Evolutionary conservation across 2,888 invertebrate genomes (phyloP).

Genomic region (Chymomyza amoena): DNA sequence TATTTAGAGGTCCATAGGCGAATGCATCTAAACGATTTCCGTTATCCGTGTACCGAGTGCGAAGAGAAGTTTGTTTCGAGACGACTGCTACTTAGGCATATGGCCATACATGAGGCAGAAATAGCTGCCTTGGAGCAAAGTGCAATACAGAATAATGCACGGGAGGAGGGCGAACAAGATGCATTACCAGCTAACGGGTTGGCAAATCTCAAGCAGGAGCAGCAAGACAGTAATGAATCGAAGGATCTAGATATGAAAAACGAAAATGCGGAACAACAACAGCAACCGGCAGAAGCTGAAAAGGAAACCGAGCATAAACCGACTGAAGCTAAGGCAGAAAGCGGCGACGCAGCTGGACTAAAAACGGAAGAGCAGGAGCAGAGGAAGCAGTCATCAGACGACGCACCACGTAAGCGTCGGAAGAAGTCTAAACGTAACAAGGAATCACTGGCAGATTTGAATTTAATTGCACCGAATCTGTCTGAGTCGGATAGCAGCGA

Average conservation of each 20-base stretch:
- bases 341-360: not conserved
- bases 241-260: not conserved
- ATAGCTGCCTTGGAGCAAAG: not conserved
- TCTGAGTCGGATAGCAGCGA: constrained; percentile 91
- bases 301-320: constrained; percentile 16
- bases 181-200: not conserved
- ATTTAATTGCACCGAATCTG: constrained; percentile 89
- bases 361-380: not conserved
- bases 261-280: not conserved
- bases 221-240: constrained; percentile 3
- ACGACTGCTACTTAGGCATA: constrained; percentile 87
- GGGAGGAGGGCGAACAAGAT: constrained; percentile 12
- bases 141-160: not conserved
- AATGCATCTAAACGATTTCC: constrained; percentile 85
- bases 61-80: constrained; percentile 89
- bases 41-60: constrained; percentile 88
- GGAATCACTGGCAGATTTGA: constrained; percentile 81
- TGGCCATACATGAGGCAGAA: constrained; percentile 80
- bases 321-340: constrained; percentile 5
- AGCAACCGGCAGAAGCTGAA: constrained; percentile 1
- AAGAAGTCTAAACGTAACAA: constrained; percentile 76
- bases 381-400: constrained; percentile 25
- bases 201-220: constrained; percentile 7
- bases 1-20: constrained; percentile 91
- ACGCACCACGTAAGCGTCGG: constrained; percentile 73